Evolutionary conservation across 2,888 invertebrate species (phyloP).

Genomic region (Napeogenes sylphis): DNA sequence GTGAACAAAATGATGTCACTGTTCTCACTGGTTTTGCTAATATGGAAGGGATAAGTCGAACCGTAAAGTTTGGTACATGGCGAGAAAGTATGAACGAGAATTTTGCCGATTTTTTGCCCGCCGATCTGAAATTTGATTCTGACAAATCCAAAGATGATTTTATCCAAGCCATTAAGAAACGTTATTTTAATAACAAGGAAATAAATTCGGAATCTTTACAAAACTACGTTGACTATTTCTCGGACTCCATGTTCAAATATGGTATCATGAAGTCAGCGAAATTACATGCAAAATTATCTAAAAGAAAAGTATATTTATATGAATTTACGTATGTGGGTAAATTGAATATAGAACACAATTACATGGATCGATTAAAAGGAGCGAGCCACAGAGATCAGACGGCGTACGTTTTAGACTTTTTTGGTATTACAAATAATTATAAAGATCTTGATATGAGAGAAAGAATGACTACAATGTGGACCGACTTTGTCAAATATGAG

Average conservation of each 20-base stretch:
- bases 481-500: constrained; percentile 62
- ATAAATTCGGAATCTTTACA: constrained; percentile 46
- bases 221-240: constrained; percentile 62
- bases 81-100: constrained; percentile 60
- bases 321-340: constrained; percentile 64
- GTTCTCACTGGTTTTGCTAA: constrained; percentile 60
- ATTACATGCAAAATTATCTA: constrained; percentile 45
- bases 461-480: constrained; percentile 64
- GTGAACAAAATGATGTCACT: constrained; percentile 48
- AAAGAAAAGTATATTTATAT: constrained; percentile 54
- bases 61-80: constrained; percentile 57
- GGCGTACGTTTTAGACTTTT: constrained; percentile 63
- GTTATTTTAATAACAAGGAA: constrained; percentile 57
- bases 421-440: constrained; percentile 46
- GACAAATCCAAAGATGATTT: constrained; percentile 42
- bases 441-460: constrained; percentile 61
- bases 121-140: constrained; percentile 52
- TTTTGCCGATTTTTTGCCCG: constrained; percentile 61
- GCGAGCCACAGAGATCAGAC: constrained; percentile 69
- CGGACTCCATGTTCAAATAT: constrained; percentile 68
- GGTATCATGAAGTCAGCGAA: constrained; percentile 59
- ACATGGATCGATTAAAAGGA: constrained; percentile 58
- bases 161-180: constrained; percentile 45
- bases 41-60: constrained; percentile 67
- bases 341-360: constrained; percentile 55